Base-by-base conservation (phyloP, 2,797 vertebrate species). In the Anguilla obscura region DNA sequence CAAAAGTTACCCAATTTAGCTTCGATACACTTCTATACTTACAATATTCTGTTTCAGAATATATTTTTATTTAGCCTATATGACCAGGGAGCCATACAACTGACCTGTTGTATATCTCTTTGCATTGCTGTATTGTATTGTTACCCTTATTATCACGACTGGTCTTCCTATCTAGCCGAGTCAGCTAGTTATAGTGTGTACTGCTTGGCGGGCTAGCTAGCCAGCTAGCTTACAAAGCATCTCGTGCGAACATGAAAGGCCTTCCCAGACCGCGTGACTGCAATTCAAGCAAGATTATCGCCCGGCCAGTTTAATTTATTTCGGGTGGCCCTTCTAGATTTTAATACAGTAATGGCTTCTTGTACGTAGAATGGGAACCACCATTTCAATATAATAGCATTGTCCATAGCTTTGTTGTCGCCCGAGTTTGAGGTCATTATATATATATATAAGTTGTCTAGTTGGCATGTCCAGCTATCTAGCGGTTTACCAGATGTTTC, bases 101-200 rank as follows among this genome's bases (percentile, higher is more conserved):
- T 45, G 21, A 84, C 83, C 83, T 33, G 83, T 54, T 84, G 50
- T 84, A 56, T 84, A 16, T 56, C 0, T 30, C 14, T 84, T 84
- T 56, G n/a, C 83, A 84, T 84, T 30, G n/a, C 52, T 33, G 14
- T 30, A 5, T 52, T 12, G 30, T 30, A 33, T 5, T 30, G 27
- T 12, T 50, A 12, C 82, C 21, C n/a, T 84, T 54, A 12, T 56
- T 56, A 27, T 14, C 33, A 56, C n/a, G 6, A 21, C 1, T 50
- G 16, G 9, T 52, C 4, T 48, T 83, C 18, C 6, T 27, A 71
- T 69, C n/a, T 12, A 1, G 69, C 14, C 33, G 9, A 10, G 71
- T 1, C 27, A 40, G 33, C 33, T 40, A 45, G 3, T 27, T 69
- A 27, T 1, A 33, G 12, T 33, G 69, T 8, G 0, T 12, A 5